Percentiles rank a stretch among this genome's conserved stretches.
phyloP scores from a whole-genome alignment of 2,888 invertebrate species.

The Microctonus brassicae region DNA sequence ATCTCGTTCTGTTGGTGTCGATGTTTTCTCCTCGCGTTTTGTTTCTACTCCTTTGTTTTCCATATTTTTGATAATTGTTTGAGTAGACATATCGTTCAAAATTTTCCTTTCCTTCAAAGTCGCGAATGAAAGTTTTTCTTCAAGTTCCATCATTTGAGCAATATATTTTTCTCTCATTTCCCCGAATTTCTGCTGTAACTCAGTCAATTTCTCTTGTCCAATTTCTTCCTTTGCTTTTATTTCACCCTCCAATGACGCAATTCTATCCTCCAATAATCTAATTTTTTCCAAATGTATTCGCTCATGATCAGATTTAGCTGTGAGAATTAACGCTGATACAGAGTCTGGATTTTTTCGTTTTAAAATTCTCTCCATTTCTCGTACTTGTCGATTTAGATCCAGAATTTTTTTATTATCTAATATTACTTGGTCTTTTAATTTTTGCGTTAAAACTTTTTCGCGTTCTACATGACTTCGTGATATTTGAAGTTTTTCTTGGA shows the following conservation, averaged over 20 bases:
- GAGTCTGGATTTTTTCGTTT: conserved; percentile 87
- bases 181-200: conserved; percentile 82
- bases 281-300: conserved; percentile 60
- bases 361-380: conserved; percentile 86
- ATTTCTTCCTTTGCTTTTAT: conserved; percentile 79
- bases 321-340: conserved; percentile 79
- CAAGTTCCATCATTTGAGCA: conserved; percentile 71
- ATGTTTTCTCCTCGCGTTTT: conserved; percentile 49
- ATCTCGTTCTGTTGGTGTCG: conserved; percentile 50
- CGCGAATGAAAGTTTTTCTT: conserved; percentile 54
- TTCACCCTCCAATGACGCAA: conserved; percentile 79
- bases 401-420: conserved; percentile 74
- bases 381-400: conserved; percentile 84
- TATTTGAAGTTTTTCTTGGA: conserved; percentile 59
- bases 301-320: conserved; percentile 65
- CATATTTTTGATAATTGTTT: conserved; percentile 52
- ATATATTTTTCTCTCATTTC: conserved; percentile 85
- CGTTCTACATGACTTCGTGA: conserved; percentile 62
- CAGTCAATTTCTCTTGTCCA: conserved; percentile 79
- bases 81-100: conserved; percentile 57
- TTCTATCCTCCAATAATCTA: conserved; percentile 80
- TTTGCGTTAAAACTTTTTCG: conserved; percentile 63
- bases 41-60: conserved; percentile 57
- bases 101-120: conserved; percentile 52
- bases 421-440: conserved; percentile 66